Conservation (phyloP, 2,113 vertebrate genomes). For the Trachemys scripta region DNA sequence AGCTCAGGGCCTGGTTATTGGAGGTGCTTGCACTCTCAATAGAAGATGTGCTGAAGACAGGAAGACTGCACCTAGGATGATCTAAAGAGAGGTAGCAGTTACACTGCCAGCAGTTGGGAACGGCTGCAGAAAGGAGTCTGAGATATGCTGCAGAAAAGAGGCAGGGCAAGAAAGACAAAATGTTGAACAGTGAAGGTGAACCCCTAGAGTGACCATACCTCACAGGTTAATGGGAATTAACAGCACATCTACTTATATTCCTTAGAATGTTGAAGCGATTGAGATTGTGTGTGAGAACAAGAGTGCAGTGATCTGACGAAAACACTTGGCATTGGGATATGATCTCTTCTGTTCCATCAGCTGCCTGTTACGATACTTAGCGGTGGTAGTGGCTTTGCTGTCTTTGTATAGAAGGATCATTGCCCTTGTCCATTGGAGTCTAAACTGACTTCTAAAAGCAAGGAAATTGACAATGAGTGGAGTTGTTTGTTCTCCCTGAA, state of each 20-base stretch:
- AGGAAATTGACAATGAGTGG: not conserved
- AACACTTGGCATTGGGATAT: not conserved
- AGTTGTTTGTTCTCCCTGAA: not conserved
- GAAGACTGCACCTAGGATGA: not conserved
- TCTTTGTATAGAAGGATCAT: too few species aligned
- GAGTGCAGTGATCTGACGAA: not conserved
- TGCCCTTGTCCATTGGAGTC: too few species aligned
- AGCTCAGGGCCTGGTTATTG: not conserved
- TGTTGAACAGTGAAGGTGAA: not conserved
- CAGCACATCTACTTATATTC: not conserved
- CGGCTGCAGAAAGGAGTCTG: not conserved
- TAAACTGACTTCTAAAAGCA: not conserved
- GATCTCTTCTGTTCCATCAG: not conserved
- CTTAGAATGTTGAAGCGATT: not conserved
- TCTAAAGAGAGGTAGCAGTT: not conserved
- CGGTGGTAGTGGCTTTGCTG: not conserved
- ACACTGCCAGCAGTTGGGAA: not conserved
- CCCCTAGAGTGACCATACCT: not conserved
- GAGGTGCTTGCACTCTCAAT: not conserved
- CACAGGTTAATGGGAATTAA: not conserved
- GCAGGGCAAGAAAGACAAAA: not conserved
- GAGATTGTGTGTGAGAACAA: not conserved
- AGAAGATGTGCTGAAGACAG: not conserved
- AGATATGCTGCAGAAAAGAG: not conserved
- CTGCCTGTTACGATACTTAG: not conserved